Evolutionary conservation across 2,797 vertebrate genomes (phyloP).

Genomic region (Nyctalus aviator): DNA sequence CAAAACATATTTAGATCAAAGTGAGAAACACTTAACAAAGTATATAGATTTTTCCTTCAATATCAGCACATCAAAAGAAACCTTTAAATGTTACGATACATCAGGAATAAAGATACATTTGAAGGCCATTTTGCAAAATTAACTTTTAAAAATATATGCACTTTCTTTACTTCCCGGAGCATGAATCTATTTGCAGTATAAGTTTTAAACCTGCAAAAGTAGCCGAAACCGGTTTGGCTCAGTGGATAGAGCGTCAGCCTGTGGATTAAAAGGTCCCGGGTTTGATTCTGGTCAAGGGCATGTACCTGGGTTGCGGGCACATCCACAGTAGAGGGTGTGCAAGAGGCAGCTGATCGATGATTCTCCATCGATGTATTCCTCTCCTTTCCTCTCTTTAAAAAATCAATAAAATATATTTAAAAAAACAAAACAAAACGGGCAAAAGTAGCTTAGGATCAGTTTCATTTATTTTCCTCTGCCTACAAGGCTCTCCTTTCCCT

Average conservation of each 20-base stretch:
- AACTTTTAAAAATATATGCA: neutral
- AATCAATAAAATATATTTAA: too few species aligned
- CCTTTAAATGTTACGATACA: neutral
- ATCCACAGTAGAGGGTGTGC: too few species aligned
- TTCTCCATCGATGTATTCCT: too few species aligned
- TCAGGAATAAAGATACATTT: constrained; percentile 38
- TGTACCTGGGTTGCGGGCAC: too few species aligned
- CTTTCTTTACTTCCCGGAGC: neutral
- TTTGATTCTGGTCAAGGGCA: too few species aligned
- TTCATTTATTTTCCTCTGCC: neutral
- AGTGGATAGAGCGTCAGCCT: too few species aligned
- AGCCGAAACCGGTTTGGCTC: too few species aligned
- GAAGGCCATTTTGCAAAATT: constrained; percentile 51
- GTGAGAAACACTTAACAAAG: neutral
- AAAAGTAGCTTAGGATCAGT: constrained; percentile 10
- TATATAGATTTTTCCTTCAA: neutral
- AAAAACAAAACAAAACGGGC: neutral
- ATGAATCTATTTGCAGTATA: neutral
- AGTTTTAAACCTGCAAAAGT: neutral
- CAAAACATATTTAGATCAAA: constrained; percentile 14
- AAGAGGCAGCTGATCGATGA: too few species aligned
- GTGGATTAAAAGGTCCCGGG: too few species aligned
- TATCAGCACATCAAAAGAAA: constrained; percentile 42
- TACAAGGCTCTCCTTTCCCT: neutral
- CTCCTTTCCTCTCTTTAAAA: too few species aligned